Percentiles rank a stretch among this genome's conserved stretches.
These are phyloP conservation scores for Drosophila melanosoma DNA, from an alignment of 2,888 invertebrate genomes.

Conservation along the genomic window DNA sequence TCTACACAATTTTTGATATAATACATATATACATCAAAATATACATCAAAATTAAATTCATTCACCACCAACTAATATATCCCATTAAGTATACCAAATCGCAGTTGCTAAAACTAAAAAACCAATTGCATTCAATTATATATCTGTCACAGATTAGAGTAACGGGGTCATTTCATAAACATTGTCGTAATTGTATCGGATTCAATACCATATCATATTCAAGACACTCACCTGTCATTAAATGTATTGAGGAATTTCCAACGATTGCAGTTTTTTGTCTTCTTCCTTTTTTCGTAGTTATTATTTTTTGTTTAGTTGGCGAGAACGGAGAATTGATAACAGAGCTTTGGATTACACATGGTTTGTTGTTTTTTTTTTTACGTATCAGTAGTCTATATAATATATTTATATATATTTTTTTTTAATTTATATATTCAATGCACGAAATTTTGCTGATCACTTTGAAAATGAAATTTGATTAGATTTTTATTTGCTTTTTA, in stretches of 20 bases:
- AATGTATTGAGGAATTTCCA: slow-evolving; percentile 51
- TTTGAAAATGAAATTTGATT: slow-evolving; percentile 15
- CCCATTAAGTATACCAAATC: neutral
- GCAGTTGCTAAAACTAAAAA: neutral
- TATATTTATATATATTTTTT: slow-evolving; percentile 10
- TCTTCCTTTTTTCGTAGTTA: slow-evolving; percentile 20
- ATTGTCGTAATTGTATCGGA: slow-evolving; percentile 7
- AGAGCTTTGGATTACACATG: slow-evolving; percentile 48
- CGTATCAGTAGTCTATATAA: slow-evolving; percentile 33
- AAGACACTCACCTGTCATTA: slow-evolving; percentile 48
- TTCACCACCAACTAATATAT: neutral
- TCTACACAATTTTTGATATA: neutral
- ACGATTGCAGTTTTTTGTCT: slow-evolving; percentile 45
- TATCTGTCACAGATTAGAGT: neutral
- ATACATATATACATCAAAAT: neutral
- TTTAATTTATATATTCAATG: slow-evolving; percentile 25
- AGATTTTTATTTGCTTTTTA: neutral
- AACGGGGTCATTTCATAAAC: neutral
- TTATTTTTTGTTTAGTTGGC: slow-evolving; percentile 37
- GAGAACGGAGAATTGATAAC: slow-evolving; percentile 47
- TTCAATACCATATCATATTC: slow-evolving; percentile 34
- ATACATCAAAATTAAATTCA: neutral
- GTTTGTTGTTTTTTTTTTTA: slow-evolving; percentile 3
- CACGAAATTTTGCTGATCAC: slow-evolving; percentile 46
- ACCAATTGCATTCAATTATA: neutral